A percentile compares a stretch with the other conserved stretches of the same genome.
phyloP scores from a whole-genome alignment of 1,140 invertebrate species.

The Druon quercuslanigerum region DNA sequence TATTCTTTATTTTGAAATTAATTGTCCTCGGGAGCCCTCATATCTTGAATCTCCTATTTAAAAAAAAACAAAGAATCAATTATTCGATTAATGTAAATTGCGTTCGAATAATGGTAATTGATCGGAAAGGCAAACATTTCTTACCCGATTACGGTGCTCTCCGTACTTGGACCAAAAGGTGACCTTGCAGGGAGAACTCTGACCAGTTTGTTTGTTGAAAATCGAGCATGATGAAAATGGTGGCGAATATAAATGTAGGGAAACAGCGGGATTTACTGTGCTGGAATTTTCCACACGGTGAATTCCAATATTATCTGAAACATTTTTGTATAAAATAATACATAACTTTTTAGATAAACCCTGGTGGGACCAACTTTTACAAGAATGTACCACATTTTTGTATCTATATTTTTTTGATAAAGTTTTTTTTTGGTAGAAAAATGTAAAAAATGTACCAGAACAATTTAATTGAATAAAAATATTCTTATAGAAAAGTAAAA shows the following conservation, averaged over 20 bases:
- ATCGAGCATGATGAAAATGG: conserved; percentile 92
- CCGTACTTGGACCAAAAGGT: conserved; percentile 96
- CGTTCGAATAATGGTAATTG: not conserved
- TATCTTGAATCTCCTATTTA: conserved; percentile 70
- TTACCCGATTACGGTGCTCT: conserved; percentile 78
- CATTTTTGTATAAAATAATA: too few relatives aligned
- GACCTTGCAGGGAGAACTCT: conserved; percentile 80
- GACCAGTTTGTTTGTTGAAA: conserved; percentile 94
- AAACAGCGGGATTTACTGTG: conserved; percentile 90
- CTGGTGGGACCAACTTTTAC: too few relatives aligned
- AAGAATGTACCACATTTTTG: too few relatives aligned
- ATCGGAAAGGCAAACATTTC: conserved; percentile 15
- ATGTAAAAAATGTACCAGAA: too few relatives aligned
- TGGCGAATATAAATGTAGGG: conserved; percentile 96
- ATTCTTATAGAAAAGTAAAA: too few relatives aligned
- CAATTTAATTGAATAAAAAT: too few relatives aligned
- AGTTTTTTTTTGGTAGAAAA: too few relatives aligned
- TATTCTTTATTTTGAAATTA: conserved; percentile 44
- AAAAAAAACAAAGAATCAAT: conserved; percentile 31
- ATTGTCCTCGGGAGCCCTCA: conserved; percentile 71
- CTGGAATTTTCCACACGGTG: conserved; percentile 97
- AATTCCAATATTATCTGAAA: conserved; percentile 91
- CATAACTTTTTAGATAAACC: too few relatives aligned
- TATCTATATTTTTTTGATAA: too few relatives aligned
- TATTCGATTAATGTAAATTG: not conserved